Conservation (phyloP, 2,113 vertebrate species). For the Sturnus vulgaris region DNA sequence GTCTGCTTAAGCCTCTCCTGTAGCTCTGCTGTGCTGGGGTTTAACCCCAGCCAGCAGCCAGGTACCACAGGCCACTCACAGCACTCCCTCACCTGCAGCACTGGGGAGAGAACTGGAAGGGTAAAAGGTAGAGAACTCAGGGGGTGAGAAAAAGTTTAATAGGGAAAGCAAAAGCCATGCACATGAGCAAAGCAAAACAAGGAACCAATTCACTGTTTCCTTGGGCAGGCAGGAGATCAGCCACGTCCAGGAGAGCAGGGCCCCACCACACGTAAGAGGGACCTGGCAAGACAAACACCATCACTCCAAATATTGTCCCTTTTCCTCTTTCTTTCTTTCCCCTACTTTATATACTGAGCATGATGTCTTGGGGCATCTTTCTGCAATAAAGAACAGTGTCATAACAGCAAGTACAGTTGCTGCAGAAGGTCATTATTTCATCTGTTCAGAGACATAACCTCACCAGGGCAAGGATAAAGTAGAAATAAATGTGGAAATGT, state of each 20-base stretch:
- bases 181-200: not conserved
- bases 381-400: not conserved
- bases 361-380: not conserved
- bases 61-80: not conserved
- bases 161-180: not conserved
- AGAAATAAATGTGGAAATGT: not conserved
- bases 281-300: not conserved
- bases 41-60: not conserved
- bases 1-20: not conserved
- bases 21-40: not conserved
- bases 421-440: not conserved
- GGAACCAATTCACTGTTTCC: not conserved
- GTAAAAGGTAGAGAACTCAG: not conserved
- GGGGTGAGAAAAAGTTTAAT: not conserved
- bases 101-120: rapidly evolving
- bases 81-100: not conserved
- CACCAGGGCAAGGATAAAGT: not conserved
- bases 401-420: not conserved
- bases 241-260: not conserved
- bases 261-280: rapidly evolving
- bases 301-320: not conserved
- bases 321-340: not conserved
- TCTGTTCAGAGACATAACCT: not conserved
- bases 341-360: not conserved
- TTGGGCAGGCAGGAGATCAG: not conserved